Conservation (phyloP, 2,888 invertebrate genomes). For the Eristalis intricaria region DNA sequence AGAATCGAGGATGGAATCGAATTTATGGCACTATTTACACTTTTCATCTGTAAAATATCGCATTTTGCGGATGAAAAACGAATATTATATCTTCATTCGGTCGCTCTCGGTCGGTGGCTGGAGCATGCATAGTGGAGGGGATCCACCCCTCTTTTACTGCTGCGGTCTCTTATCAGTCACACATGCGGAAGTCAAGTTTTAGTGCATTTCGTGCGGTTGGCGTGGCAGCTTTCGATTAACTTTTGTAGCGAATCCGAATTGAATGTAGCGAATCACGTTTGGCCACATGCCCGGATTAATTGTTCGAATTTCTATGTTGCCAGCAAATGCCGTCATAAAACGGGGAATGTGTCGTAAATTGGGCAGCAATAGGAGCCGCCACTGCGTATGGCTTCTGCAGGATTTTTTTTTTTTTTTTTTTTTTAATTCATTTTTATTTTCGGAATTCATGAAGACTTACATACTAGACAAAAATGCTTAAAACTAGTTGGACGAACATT, state of each 20-base stretch:
- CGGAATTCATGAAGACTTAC: no score
- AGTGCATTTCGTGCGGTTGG: not conserved
- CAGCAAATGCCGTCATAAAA: slow-evolving; percentile 40
- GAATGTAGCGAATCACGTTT: no score
- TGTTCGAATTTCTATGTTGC: slow-evolving; percentile 16
- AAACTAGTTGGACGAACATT: no score
- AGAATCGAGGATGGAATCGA: slow-evolving; percentile 21
- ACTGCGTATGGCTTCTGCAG: slow-evolving; percentile 22
- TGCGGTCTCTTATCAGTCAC: not conserved
- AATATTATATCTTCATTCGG: slow-evolving; percentile 54
- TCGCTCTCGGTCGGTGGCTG: not conserved
- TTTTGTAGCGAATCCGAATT: no score
- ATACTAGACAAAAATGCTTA: no score
- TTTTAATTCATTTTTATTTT: no score
- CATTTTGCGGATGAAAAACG: slow-evolving; percentile 32
- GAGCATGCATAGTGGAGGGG: slow-evolving; percentile 30
- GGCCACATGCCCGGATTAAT: slow-evolving; percentile 34
- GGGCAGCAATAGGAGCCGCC: slow-evolving; percentile 15
- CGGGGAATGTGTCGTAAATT: slow-evolving; percentile 50
- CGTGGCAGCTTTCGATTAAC: slow-evolving; percentile 24
- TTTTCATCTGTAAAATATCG: slow-evolving; percentile 63
- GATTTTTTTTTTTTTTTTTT: no score
- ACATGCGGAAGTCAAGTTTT: not conserved
- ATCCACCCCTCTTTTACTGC: not conserved
- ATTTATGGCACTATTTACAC: slow-evolving; percentile 68